These are phyloP conservation scores for Harpegnathos saltator DNA, from an alignment of 1,140 invertebrate species.

Conservation along the genomic window DNA sequence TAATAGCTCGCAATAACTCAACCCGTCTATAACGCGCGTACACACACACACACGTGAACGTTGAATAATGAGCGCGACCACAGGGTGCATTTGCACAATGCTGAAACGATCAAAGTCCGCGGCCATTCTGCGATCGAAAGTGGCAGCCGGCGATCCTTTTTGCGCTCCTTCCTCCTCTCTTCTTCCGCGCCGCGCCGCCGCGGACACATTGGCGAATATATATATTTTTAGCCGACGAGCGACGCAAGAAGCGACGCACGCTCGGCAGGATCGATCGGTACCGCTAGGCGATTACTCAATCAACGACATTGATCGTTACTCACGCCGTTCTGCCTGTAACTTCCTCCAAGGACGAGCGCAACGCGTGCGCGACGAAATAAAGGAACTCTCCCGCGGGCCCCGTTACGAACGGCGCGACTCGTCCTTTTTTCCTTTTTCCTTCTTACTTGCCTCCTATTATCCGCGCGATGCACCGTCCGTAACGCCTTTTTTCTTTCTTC, in stretches of 20 bases:
- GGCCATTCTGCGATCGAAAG: conserved; percentile 21
- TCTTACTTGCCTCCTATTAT: neutral
- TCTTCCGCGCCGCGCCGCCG: neutral
- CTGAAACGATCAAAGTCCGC: neutral
- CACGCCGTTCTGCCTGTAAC: conserved; percentile 52
- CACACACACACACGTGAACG: no score
- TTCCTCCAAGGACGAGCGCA: conserved; percentile 56
- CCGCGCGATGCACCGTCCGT: conserved; percentile 28
- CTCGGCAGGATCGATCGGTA: conserved; percentile 51
- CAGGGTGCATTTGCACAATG: neutral
- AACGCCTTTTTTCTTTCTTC: conserved; percentile 51
- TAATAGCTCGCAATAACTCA: no score
- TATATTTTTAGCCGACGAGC: conserved; percentile 39
- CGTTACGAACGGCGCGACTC: conserved; percentile 42
- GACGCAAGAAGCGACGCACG: conserved; percentile 30
- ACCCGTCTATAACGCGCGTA: no score
- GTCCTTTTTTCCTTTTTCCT: conserved; percentile 20
- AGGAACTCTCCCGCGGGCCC: conserved; percentile 16
- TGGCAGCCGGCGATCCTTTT: conserved; percentile 7
- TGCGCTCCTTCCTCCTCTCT: conserved; percentile 3
- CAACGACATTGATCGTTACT: conserved; percentile 58
- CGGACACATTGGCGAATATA: conserved; percentile 36
- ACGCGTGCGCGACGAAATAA: conserved; percentile 53
- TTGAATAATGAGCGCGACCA: no score
- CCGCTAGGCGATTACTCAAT: conserved; percentile 61